phyloP scores from a whole-genome alignment of 1,140 invertebrate genomes.

The roundworm (Caenorhabditis elegans) region WBcel235 BX284605.5:12209501-12210000 shows the following conservation, averaged over 20 bases:
- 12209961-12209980: neutral
- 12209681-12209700: conserved; percentile 31
- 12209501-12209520: too few relatives aligned
- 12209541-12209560: neutral
- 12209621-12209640: neutral
- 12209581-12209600: neutral
- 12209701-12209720: neutral
- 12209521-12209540: neutral
- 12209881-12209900: too few relatives aligned
- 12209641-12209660: neutral
- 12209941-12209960: too few relatives aligned
- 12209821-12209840: conserved; percentile 14
- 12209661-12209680: neutral
- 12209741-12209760: conserved; percentile 23
- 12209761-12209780: conserved; percentile 30
- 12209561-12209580: neutral
- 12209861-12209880: conserved; percentile 9
- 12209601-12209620: neutral
- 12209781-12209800: neutral
- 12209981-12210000: too few relatives aligned
- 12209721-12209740: conserved; percentile 24
- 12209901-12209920: too few relatives aligned
- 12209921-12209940: too few relatives aligned
- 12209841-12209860: neutral
- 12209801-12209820: conserved; percentile 1